Evolutionary conservation across 2,888 invertebrate species (phyloP).

Genomic region (Stenodema calcarata): DNA sequence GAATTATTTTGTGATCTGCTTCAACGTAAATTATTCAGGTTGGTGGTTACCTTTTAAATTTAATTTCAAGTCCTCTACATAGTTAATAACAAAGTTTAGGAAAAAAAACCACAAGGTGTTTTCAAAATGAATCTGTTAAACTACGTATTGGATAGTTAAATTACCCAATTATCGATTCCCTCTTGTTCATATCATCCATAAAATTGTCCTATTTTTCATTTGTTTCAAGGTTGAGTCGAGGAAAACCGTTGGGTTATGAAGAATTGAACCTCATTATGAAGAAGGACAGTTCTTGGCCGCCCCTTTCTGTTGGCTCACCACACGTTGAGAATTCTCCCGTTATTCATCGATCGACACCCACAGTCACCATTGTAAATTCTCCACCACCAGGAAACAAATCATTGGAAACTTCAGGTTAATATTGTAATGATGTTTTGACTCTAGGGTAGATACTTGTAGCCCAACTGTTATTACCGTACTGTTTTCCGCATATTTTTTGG

Average conservation of each 20-base stretch:
- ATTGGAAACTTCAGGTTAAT: slow-evolving; percentile 44
- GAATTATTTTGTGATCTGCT: slow-evolving; percentile 64
- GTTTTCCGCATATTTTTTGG: too few relatives aligned
- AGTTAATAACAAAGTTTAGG: too few relatives aligned
- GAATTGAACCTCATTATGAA: slow-evolving; percentile 68
- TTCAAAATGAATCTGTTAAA: too few relatives aligned
- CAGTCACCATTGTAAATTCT: slow-evolving; percentile 53
- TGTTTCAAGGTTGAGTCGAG: slow-evolving; percentile 62
- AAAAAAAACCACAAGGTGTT: too few relatives aligned
- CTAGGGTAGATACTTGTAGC: too few relatives aligned
- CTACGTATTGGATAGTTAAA: too few relatives aligned
- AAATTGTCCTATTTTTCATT: slow-evolving; percentile 30
- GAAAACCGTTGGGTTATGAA: slow-evolving; percentile 60
- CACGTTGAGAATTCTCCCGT: slow-evolving; percentile 29
- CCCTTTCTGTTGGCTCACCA: slow-evolving; percentile 58
- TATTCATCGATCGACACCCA: slow-evolving; percentile 53
- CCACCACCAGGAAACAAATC: slow-evolving; percentile 39
- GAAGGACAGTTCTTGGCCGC: slow-evolving; percentile 71
- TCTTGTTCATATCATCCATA: too few relatives aligned
- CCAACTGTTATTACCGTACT: too few relatives aligned
- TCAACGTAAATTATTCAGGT: slow-evolving; percentile 53
- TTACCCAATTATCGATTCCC: too few relatives aligned
- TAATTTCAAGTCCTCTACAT: too few relatives aligned
- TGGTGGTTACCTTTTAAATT: background rate
- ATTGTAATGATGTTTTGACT: background rate